These are phyloP conservation scores for Drosophila rufa DNA, from an alignment of 1,140 invertebrate genomes.

Conservation along the genomic window DNA sequence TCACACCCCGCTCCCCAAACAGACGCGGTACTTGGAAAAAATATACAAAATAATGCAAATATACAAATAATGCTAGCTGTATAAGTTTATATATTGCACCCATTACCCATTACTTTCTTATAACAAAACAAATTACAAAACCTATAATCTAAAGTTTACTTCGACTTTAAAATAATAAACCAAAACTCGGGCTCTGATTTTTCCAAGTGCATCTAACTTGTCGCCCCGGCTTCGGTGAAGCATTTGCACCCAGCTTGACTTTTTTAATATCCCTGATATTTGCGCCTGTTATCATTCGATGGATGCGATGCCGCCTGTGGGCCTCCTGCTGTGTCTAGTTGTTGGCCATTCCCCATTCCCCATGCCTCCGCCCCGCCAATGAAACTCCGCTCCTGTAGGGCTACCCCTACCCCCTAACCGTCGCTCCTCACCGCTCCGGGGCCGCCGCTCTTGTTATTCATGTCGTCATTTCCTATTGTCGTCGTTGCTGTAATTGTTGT, in stretches of 20 bases:
- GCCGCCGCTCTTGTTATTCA: conserved; percentile 73
- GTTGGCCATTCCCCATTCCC: conserved; percentile 5
- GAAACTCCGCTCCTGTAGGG: conserved; percentile 8
- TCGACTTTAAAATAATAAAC: not conserved
- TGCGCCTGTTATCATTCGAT: conserved; percentile 77
- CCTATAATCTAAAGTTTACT: not conserved
- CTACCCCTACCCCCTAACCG: not conserved
- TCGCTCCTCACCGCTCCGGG: conserved; percentile 16
- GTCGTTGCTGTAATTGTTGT: conserved; percentile 78
- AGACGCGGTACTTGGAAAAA: not conserved
- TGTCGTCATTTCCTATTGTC: conserved; percentile 83
- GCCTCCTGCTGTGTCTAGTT: conserved; percentile 42
- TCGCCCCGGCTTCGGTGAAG: conserved; percentile 27
- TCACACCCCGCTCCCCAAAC: conserved; percentile 6
- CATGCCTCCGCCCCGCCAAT: not conserved
- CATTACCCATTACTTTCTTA: too few species aligned
- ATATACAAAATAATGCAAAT: too few species aligned
- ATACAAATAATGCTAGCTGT: not conserved
- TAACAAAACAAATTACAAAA: not conserved
- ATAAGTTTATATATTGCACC: too few species aligned
- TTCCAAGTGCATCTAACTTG: conserved; percentile 9
- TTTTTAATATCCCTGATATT: conserved; percentile 82
- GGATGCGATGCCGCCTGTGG: conserved; percentile 29
- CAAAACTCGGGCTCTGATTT: not conserved
- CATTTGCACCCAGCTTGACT: conserved; percentile 81